These are phyloP conservation scores for Aphidius gifuensis DNA, from an alignment of 1,140 invertebrate genomes.

Conservation along the genomic window DNA sequence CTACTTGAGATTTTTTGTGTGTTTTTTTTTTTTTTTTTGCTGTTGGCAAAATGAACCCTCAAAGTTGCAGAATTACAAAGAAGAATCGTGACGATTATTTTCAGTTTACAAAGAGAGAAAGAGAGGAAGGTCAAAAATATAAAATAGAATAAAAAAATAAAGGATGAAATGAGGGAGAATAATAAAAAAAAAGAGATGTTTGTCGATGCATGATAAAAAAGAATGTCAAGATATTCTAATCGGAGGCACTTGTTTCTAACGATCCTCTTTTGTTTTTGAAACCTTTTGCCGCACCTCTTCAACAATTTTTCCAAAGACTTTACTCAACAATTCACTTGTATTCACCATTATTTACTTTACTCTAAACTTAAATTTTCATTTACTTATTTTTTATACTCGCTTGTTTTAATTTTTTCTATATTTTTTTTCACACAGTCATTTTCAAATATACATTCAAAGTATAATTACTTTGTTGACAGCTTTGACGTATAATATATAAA, in stretches of 20 bases:
- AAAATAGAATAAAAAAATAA: conserved; percentile 3
- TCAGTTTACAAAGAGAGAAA: too few species aligned
- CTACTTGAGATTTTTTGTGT: too few species aligned
- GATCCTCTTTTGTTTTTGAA: conserved; percentile 47
- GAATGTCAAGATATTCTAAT: conserved; percentile 44
- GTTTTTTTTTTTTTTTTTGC: too few species aligned
- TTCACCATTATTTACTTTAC: not conserved
- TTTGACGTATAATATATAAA: too few species aligned
- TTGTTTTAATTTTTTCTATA: not conserved
- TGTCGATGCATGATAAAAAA: conserved; percentile 30
- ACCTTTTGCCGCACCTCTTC: conserved; percentile 26
- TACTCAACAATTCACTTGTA: not conserved
- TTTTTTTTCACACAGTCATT: too few species aligned
- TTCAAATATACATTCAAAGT: too few species aligned
- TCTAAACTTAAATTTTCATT: too few species aligned
- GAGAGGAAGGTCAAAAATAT: not conserved
- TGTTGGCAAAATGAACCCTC: not conserved
- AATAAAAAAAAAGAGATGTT: conserved; percentile 29
- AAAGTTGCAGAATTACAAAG: too few species aligned
- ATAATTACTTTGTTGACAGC: too few species aligned
- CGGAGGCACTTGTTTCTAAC: conserved; percentile 52
- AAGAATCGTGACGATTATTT: too few species aligned
- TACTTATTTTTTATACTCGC: not conserved
- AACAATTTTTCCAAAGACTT: not conserved
- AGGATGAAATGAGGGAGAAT: conserved; percentile 7